Conservation (phyloP, 2,888 invertebrate species). For the Coecobrya sp. region DNA sequence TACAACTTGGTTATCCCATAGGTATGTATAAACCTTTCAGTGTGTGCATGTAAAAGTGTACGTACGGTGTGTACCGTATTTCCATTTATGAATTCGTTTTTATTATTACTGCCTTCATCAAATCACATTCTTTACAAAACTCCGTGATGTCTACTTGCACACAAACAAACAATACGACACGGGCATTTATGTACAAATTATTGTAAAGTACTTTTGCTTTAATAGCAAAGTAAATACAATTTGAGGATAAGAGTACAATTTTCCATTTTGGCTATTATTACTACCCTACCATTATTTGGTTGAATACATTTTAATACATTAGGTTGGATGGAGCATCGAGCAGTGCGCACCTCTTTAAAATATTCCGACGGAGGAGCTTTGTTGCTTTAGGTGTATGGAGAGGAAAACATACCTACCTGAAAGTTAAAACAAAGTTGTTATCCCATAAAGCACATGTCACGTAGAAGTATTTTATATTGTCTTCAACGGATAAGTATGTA, state of each 20-base stretch:
- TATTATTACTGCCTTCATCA: slow-evolving; percentile 20
- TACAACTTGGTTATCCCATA: no score
- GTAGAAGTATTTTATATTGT: slow-evolving; percentile 28
- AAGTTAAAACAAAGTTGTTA: slow-evolving; percentile 21
- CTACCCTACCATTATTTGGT: slow-evolving; percentile 15
- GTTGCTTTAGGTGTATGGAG: slow-evolving; percentile 8
- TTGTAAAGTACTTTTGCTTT: slow-evolving; percentile 5
- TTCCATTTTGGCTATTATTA: slow-evolving; percentile 6
- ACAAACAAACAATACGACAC: neutral
- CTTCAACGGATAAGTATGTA: neutral
- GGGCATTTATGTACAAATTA: slow-evolving; percentile 15
- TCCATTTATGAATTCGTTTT: slow-evolving; percentile 3
- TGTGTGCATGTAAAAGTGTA: neutral
- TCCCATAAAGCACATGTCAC: slow-evolving; percentile 46
- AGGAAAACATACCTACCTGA: slow-evolving; percentile 7
- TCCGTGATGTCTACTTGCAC: slow-evolving; percentile 20
- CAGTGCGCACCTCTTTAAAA: slow-evolving; percentile 30
- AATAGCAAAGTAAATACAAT: slow-evolving; percentile 28
- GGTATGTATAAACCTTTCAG: no score
- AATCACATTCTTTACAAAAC: slow-evolving; percentile 20
- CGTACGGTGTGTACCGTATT: slow-evolving; percentile 29
- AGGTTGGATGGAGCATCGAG: no score
- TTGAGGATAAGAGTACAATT: slow-evolving; percentile 34
- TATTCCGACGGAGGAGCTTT: slow-evolving; percentile 27
- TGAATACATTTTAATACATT: slow-evolving; percentile 53